Evolutionary conservation across 2,888 invertebrate genomes (phyloP).

Genomic region (Latrodectus elegans): DNA sequence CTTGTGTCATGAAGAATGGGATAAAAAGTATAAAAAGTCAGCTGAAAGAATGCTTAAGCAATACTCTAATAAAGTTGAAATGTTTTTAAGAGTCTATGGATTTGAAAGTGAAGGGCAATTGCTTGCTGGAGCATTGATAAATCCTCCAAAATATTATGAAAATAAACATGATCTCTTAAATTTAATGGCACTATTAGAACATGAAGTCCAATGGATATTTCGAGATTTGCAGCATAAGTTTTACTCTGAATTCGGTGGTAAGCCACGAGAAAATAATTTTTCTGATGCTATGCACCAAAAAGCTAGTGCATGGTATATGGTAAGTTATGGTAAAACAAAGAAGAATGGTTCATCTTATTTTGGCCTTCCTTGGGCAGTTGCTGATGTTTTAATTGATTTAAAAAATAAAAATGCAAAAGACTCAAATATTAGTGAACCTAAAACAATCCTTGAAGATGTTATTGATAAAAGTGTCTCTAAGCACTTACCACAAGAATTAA

Average conservation of each 20-base stretch:
- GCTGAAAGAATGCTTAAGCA: slow-evolving; percentile 44
- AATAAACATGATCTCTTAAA: slow-evolving; percentile 41
- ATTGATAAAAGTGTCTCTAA: slow-evolving; percentile 35
- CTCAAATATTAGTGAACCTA: neutral
- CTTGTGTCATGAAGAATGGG: slow-evolving; percentile 41
- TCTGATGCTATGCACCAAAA: slow-evolving; percentile 50
- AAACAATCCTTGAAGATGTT: slow-evolving; percentile 24
- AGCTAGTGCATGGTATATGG: slow-evolving; percentile 69
- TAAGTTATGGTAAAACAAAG: slow-evolving; percentile 30
- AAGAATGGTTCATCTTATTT: slow-evolving; percentile 3
- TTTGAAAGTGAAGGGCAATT: slow-evolving; percentile 65
- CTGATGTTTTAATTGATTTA: slow-evolving; percentile 36
- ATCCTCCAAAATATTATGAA: slow-evolving; percentile 52
- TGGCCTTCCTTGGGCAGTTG: slow-evolving; percentile 66
- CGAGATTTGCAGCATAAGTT: slow-evolving; percentile 35
- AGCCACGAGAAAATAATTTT: slow-evolving; percentile 16
- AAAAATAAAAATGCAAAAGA: slow-evolving; percentile 4
- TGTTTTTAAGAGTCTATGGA: slow-evolving; percentile 40
- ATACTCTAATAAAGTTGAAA: slow-evolving; percentile 43
- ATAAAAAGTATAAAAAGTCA: slow-evolving; percentile 32
- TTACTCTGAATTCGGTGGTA: slow-evolving; percentile 52
- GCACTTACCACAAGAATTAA: neutral
- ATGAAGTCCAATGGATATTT: slow-evolving; percentile 56
- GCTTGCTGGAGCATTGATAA: slow-evolving; percentile 53
- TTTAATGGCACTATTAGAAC: slow-evolving; percentile 42